phyloP scores from a whole-genome alignment of 2,888 invertebrate species.

The Cheiracanthium punctorium region DNA sequence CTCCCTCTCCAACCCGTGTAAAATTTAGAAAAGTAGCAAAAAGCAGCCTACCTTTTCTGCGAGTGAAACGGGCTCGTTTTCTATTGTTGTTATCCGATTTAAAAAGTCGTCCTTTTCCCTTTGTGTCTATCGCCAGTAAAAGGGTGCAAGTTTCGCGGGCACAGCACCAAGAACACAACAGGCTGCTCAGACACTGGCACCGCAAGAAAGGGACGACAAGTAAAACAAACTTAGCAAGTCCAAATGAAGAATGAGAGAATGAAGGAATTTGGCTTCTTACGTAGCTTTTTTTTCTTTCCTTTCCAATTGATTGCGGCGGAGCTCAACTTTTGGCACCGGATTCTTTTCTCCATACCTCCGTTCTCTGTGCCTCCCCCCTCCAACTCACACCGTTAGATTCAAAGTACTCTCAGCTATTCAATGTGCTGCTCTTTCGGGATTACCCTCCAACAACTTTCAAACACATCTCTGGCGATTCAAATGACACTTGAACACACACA shows the following conservation, averaged over 20 bases:
- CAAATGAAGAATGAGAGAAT: constrained; percentile 57
- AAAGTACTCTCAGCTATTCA: not conserved
- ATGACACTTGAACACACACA: too few species aligned
- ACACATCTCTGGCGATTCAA: not conserved
- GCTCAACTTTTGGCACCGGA: constrained; percentile 56
- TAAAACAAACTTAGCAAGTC: constrained; percentile 44
- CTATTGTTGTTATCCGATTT: constrained; percentile 9
- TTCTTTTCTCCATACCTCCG: constrained; percentile 9
- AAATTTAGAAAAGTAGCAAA: too few species aligned
- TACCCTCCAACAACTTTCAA: not conserved
- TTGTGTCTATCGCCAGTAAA: not conserved
- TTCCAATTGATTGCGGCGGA: constrained; percentile 52
- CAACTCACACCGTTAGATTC: constrained; percentile 19
- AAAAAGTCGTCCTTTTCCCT: not conserved
- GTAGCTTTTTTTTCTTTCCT: constrained; percentile 25
- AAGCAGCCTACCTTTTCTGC: not conserved
- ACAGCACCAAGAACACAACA: constrained; percentile 42
- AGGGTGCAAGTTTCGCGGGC: not conserved
- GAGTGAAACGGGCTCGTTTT: not conserved
- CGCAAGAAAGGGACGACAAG: constrained; percentile 24
- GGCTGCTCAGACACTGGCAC: constrained; percentile 32
- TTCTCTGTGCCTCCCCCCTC: constrained; percentile 8
- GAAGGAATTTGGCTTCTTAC: constrained; percentile 45
- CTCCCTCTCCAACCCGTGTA: too few species aligned
- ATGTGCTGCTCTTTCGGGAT: not conserved